A percentile compares a stretch with the other conserved stretches of the same genome.
These are phyloP conservation scores for Mastacembelus armatus DNA, from an alignment of 2,797 vertebrate genomes.

Conservation along the genomic window DNA sequence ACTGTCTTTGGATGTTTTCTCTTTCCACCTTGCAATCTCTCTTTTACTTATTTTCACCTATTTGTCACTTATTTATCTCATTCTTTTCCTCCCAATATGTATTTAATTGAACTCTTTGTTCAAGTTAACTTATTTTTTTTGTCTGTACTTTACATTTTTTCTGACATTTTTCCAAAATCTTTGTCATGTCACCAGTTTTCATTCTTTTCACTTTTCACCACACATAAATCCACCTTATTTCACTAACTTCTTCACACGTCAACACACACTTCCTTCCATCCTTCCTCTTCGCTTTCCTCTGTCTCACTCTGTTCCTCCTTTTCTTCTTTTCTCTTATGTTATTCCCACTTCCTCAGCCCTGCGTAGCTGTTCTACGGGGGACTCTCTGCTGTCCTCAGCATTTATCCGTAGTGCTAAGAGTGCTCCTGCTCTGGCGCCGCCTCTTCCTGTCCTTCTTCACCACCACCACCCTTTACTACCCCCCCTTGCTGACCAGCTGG, in stretches of 20 bases:
- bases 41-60: not conserved
- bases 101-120: not conserved
- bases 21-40: no score
- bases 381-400: slow-evolving; percentile 99
- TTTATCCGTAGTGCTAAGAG: slow-evolving; percentile 99
- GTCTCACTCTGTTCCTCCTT: slow-evolving; percentile 24
- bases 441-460: slow-evolving; percentile 86
- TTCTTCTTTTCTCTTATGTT: slow-evolving; percentile 67
- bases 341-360: slow-evolving; percentile 92
- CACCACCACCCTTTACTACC: slow-evolving; percentile 99
- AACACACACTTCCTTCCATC: no score
- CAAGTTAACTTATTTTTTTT: no score
- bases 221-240: no score
- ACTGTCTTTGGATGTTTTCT: no score
- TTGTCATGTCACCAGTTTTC: not conserved
- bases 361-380: slow-evolving; percentile 99
- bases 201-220: not conserved
- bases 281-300: slow-evolving; percentile 29
- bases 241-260: no score
- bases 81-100: not conserved
- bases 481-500: slow-evolving; percentile 99
- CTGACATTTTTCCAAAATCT: not conserved
- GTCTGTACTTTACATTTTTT: no score
- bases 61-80: not conserved
- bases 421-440: slow-evolving; percentile 99